Evolutionary conservation across 2,888 invertebrate genomes (phyloP), one percentile per base, ranked within the genome.

Genomic region (Pterobdella sp.): DNA sequence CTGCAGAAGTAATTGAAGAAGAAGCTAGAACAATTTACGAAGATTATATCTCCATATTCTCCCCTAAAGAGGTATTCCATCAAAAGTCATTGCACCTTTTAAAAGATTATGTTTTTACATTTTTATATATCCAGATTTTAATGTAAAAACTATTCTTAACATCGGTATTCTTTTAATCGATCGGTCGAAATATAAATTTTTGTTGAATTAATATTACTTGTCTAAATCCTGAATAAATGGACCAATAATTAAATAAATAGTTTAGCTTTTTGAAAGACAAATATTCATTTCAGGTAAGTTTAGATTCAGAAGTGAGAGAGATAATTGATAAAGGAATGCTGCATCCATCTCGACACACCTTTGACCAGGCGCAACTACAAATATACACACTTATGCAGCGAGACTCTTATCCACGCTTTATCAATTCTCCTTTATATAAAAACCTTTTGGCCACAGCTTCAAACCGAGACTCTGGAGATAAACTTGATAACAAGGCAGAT

Each of bases 371-470:
- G 82, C 98, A 98, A 88, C 88, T 95, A 84, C 98, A 98, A 88
- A 98, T 98, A 85, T 98, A 94, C 88, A 98, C 96, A 80, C 88
- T 98, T 82, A 98, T 98, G 98, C 96, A 97, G 86, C 90, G 97
- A 83, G 98, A 98, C 88, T 96, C 96, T 78, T 98, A 98, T 87
- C 97, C 97, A 81, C 91, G 97, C 76, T 94, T 95, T 87, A 90
- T 96, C 83, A 93, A 92, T 87, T 95, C 94, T 79, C 88, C 89
- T 81, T 87, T 92, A 81, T 96, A 92, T 88, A 92, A 63, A 26
- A 60, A 71, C 34, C 71, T 71, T 29, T 63, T 71, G 34, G 52
- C n/a, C 60, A 1, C 63, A n/a, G 56, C 60, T 22, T 14, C 68
- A 68, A 29, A 14, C 26, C 29, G 34, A 29, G 69, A 4, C 67